Conservation (phyloP, 92 coral and sea anemone genomes). For the Actinernus sp. region DNA sequence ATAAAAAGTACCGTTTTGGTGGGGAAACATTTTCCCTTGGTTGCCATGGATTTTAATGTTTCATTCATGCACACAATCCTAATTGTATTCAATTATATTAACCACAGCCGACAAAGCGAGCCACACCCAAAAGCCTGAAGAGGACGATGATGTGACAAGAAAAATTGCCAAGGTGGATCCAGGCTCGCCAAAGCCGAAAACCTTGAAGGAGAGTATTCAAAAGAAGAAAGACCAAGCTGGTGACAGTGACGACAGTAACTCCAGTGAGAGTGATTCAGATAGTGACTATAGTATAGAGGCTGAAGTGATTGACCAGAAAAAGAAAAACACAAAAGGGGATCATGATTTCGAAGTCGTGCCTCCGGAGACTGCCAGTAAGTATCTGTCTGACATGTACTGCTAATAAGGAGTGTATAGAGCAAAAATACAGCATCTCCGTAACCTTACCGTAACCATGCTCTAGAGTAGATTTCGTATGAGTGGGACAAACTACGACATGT, state of each 20-base stretch:
- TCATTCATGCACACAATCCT: too few relatives aligned
- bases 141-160: conserved; percentile 15
- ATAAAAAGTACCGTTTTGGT: too few relatives aligned
- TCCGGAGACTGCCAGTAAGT: conserved; percentile 60
- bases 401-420: not conserved
- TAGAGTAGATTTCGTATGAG: too few relatives aligned
- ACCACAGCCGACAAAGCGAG: not conserved
- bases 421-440: too few relatives aligned
- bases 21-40: too few relatives aligned
- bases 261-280: conserved; percentile 66
- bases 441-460: too few relatives aligned
- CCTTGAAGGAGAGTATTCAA: too few relatives aligned
- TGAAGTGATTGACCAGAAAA: conserved; percentile 5
- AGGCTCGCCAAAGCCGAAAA: too few relatives aligned
- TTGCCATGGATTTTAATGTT: too few relatives aligned
- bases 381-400: not conserved
- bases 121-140: not conserved
- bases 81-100: too few relatives aligned
- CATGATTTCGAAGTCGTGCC: conserved; percentile 91
- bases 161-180: conserved; percentile 7
- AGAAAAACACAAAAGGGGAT: conserved; percentile 29
- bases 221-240: not conserved
- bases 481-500: too few relatives aligned
- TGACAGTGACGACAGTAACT: conserved; percentile 52
- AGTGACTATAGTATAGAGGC: conserved; percentile 77